A percentile compares a stretch with the other conserved stretches of the same genome.
These are phyloP conservation scores for Drosophila lacicola DNA, from an alignment of 2,888 invertebrate species.

Conservation along the genomic window DNA sequence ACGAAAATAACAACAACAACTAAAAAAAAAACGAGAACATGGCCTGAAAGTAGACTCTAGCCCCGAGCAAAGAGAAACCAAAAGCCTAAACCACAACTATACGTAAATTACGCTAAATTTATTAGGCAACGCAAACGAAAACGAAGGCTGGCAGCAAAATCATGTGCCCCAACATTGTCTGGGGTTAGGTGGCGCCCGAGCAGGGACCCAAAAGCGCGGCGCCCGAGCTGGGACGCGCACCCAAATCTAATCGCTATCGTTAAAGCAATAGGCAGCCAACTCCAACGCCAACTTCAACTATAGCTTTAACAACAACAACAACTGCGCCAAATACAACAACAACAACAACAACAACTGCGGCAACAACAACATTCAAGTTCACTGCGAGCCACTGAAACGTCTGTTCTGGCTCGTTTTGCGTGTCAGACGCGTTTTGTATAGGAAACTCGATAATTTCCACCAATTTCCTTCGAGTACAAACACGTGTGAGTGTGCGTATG, in stretches of 20 bases:
- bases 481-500: conserved; percentile 23
- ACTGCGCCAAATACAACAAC: conserved; percentile 8
- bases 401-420: conserved; percentile 59
- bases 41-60: not conserved
- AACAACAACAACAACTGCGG: not conserved
- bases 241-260: conserved; percentile 70
- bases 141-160: conserved; percentile 50
- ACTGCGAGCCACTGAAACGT: conserved; percentile 26
- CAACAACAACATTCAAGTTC: conserved; percentile 18
- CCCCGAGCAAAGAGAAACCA: not conserved
- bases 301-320: conserved; percentile 11
- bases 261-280: conserved; percentile 56
- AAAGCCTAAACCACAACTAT: conserved; percentile 67
- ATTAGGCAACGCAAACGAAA: conserved; percentile 66
- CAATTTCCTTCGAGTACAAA: conserved; percentile 69
- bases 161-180: conserved; percentile 26
- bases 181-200: not conserved
- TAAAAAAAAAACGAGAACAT: conserved; percentile 1
- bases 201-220: conserved; percentile 7
- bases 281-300: conserved; percentile 17
- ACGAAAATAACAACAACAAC: conserved; percentile 25
- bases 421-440: conserved; percentile 77
- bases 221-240: conserved; percentile 23
- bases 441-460: conserved; percentile 80
- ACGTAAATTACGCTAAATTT: conserved; percentile 77